phyloP scores from a whole-genome alignment of 2,888 invertebrate genomes.

The Minunthozetes semirufus region DNA sequence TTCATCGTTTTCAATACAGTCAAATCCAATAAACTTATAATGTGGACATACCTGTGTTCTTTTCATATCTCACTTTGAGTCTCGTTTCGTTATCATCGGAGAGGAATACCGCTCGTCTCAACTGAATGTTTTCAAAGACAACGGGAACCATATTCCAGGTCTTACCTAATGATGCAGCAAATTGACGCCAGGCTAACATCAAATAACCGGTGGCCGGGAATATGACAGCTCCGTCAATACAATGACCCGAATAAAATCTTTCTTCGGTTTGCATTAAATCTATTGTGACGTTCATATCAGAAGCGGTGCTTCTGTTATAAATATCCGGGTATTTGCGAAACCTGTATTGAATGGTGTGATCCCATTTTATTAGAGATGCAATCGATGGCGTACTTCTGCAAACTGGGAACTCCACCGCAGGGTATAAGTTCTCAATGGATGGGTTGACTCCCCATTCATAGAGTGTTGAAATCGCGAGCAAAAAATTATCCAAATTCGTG shows the following conservation, averaged over 20 bases:
- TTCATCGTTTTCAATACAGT: too few species aligned
- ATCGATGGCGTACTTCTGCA: constrained; percentile 84
- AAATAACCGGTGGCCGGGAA: constrained; percentile 53
- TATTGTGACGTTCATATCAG: constrained; percentile 54
- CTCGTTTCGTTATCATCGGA: neutral
- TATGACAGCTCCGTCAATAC: constrained; percentile 53
- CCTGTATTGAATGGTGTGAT: constrained; percentile 58
- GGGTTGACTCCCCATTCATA: constrained; percentile 75
- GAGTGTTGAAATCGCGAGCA: constrained; percentile 69
- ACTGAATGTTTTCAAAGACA: constrained; percentile 24
- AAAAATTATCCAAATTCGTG: constrained; percentile 66
- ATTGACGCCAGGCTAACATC: constrained; percentile 72
- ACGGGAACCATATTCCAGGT: constrained; percentile 17
- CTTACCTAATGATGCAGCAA: constrained; percentile 47
- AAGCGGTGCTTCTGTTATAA: constrained; percentile 35
- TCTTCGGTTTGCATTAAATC: neutral
- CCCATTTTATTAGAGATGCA: constrained; percentile 79
- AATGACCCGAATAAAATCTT: neutral
- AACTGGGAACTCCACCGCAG: constrained; percentile 61
- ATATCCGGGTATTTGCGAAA: constrained; percentile 39
- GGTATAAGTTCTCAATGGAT: constrained; percentile 62
- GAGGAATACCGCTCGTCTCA: constrained; percentile 26
- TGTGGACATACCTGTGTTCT: constrained; percentile 41
- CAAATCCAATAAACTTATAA: too few species aligned
- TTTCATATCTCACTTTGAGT: constrained; percentile 43